Conservation (phyloP, 2,113 vertebrate species). For the Oostethus manadensis region DNA sequence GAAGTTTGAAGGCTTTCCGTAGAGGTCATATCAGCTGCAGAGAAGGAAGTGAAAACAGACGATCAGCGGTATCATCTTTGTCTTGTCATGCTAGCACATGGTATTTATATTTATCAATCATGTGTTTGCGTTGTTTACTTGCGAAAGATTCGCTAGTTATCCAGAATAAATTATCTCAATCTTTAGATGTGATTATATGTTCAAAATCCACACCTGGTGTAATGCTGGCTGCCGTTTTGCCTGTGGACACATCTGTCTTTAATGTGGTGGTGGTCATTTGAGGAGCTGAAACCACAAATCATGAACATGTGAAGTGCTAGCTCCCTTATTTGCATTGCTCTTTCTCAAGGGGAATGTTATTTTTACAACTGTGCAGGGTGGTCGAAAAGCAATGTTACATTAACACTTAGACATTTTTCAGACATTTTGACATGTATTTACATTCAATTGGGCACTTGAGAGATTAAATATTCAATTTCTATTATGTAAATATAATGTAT, state of each 20-base stretch:
- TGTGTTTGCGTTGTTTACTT: neutral
- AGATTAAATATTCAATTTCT: too few species aligned
- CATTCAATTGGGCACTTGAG: too few species aligned
- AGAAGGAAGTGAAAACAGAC: conserved; percentile 30
- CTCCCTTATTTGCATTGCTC: too few species aligned
- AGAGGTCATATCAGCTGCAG: conserved; percentile 29
- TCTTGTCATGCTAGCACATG: neutral
- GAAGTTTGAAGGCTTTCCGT: neutral
- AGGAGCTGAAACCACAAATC: conserved; percentile 16
- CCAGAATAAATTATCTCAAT: neutral
- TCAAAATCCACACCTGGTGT: conserved; percentile 4
- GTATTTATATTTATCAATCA: too few species aligned
- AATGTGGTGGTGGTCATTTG: neutral
- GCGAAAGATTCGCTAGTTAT: neutral
- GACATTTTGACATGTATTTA: too few species aligned
- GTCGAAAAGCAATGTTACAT: too few species aligned
- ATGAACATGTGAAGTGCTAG: neutral
- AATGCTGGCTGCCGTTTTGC: accelerated
- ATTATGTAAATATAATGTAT: too few species aligned
- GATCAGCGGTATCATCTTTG: conserved; percentile 23
- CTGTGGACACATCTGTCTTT: neutral
- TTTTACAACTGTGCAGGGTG: too few species aligned
- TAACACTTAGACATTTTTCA: too few species aligned
- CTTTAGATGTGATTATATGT: neutral
- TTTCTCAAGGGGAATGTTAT: too few species aligned